Base-by-base conservation (phyloP, 2,113 vertebrate genomes). In the Bubo bubo region DNA sequence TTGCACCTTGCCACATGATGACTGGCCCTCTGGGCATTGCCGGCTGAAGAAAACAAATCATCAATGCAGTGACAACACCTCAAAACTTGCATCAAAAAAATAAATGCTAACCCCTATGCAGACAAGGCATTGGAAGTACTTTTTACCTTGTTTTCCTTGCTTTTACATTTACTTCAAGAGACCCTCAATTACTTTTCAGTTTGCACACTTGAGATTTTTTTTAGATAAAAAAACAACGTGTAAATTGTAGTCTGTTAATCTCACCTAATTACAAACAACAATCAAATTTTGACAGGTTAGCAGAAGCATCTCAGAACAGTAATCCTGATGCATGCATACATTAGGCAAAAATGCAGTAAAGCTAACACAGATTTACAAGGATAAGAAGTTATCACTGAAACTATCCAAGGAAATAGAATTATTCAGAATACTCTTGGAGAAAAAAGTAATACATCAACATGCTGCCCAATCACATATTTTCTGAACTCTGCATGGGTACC, bases 11-110 rank as follows among this genome's bases (percentile, higher is more conserved):
- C 62, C 12, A 2, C 43, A 47, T 16, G 26, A 55, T 8, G 14
- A 88, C 60, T 63, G 53, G 43, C 62, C 86, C 59, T 94, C 50
- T 80, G 88, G 95, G 88, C 68, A 90, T 88, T 63, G 18, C 64
- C 83, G 59, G 32, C 32, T 89, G 60, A 94, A 91, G 77, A 93
- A 95, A 95, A 82, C 82, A 59, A 93, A 81, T 81, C 80, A 88
- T 45, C 53, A 93, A 5, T 77, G 66, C 58, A 89, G 26, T 28
- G 59, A 63, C 49, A 83, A 8, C 45, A 17, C 20, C 23, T 74
- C 68, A 60, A 91, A 70, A 39, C 56, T 67, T 47, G 26, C 67
- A 92, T 81, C 12, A 41, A 19, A 90, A 83, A 77, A 76, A 19
- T 15, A 32, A 63, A 66, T 19, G 30, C 22, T 88, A 84, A 79